A percentile compares a stretch with the other conserved stretches of the same genome.
phyloP scores from a whole-genome alignment of 2,797 vertebrate species.

The Austrolebias charrua region DNA sequence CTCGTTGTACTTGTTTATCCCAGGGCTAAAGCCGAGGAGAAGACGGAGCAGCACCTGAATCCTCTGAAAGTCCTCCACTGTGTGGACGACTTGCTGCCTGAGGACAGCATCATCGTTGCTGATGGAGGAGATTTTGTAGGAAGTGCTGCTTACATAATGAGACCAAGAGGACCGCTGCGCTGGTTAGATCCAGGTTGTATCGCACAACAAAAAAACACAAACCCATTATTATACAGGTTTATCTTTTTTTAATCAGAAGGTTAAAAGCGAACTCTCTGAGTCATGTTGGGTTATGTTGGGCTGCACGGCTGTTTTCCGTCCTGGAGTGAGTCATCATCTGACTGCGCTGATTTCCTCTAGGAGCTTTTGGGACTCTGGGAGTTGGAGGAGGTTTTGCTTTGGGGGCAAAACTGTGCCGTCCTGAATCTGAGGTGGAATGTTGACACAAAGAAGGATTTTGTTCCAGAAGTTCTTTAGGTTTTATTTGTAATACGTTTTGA shows the following conservation, averaged over 20 bases:
- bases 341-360: conserved; percentile 63
- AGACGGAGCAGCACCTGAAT: conserved; percentile 85
- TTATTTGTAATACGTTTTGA: not conserved
- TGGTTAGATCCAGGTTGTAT: conserved; percentile 92
- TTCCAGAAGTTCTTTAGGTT: not conserved
- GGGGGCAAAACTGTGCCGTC: conserved; percentile 91
- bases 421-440: conserved; percentile 86
- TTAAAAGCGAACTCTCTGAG: too few relatives aligned
- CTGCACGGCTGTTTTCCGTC: not conserved
- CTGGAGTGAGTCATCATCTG: not conserved
- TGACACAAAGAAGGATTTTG: not conserved
- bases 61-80: conserved; percentile 85
- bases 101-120: conserved; percentile 87
- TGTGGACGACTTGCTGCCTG: conserved; percentile 84
- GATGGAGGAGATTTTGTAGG: conserved; percentile 95
- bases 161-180: conserved; percentile 84
- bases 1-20: not conserved
- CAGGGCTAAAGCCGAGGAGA: conserved; percentile 84
- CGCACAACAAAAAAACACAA: not conserved
- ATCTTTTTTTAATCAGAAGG: too few relatives aligned
- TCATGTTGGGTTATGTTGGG: not conserved
- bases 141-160: conserved; percentile 89
- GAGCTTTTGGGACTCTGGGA: conserved; percentile 93
- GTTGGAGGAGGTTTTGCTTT: conserved; percentile 95
- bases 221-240: too few relatives aligned